These are phyloP conservation scores for Bergia sp. DNA, from an alignment of 92 coral and sea anemone species.

Conservation along the genomic window DNA sequence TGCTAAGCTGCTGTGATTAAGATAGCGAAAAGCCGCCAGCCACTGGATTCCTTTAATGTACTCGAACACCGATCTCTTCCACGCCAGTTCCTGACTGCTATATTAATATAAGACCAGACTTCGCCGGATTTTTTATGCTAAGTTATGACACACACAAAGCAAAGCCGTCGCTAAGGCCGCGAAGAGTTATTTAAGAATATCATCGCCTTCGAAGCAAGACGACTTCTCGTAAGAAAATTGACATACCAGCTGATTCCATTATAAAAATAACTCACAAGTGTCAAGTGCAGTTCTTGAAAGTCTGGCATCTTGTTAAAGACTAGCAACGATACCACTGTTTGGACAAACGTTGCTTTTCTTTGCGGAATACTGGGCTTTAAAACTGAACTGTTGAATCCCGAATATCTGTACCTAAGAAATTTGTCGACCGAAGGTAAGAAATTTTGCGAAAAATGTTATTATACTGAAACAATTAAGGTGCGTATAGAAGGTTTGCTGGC, in stretches of 20 bases:
- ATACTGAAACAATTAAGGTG: not conserved
- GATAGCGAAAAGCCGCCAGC: constrained; percentile 24
- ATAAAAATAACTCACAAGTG: not conserved
- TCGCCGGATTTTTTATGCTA: not conserved
- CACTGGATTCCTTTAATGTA: not conserved
- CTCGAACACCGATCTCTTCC: not conserved
- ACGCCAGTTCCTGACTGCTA: constrained; percentile 24
- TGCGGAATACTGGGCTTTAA: not conserved
- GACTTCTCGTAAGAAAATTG: constrained; percentile 1
- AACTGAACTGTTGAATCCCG: not conserved
- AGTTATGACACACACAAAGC: constrained; percentile 5
- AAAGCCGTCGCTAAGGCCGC: not conserved
- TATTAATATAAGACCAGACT: not conserved
- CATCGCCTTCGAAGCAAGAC: constrained; percentile 3
- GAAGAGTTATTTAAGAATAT: constrained; percentile 5
- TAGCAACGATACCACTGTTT: not conserved
- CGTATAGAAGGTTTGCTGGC: too few species aligned
- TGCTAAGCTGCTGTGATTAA: constrained; percentile 3
- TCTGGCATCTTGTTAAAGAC: not conserved
- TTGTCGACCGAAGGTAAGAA: not conserved
- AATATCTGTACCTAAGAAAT: not conserved
- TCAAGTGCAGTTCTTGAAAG: not conserved
- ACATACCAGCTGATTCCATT: not conserved
- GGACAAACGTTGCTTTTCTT: not conserved
- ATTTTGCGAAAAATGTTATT: not conserved